A percentile compares a stretch with the other conserved stretches of the same genome.
phyloP scores from a whole-genome alignment of 2,888 invertebrate species.

The Miltochrista miniata region DNA sequence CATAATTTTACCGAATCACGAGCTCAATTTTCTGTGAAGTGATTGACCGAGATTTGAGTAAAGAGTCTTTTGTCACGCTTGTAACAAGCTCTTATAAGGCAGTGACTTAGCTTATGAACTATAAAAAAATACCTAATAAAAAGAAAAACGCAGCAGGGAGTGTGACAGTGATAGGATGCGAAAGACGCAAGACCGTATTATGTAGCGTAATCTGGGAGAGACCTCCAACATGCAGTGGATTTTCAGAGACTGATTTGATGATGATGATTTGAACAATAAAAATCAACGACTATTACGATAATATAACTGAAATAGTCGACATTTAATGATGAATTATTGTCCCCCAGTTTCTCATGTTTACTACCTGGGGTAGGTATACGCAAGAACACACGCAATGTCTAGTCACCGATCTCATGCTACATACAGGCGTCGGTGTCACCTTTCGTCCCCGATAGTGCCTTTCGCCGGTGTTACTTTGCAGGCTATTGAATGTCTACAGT shows the following conservation, averaged over 20 bases:
- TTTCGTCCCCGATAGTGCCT: slow-evolving; percentile 75
- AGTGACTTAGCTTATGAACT: too few relatives aligned
- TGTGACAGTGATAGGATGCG: too few relatives aligned
- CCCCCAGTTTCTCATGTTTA: background rate
- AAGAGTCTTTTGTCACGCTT: slow-evolving; percentile 4
- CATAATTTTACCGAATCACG: background rate
- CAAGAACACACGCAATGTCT: slow-evolving; percentile 38
- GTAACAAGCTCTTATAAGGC: slow-evolving; percentile 1
- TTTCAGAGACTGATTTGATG: too few relatives aligned
- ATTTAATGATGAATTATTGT: background rate
- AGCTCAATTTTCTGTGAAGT: background rate
- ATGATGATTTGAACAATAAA: slow-evolving; percentile 7
- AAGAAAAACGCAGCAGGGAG: too few relatives aligned
- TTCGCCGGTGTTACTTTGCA: slow-evolving; percentile 75
- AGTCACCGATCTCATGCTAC: slow-evolving; percentile 61
- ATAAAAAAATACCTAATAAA: too few relatives aligned
- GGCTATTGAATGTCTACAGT: slow-evolving; percentile 77
- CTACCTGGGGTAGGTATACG: slow-evolving; percentile 1
- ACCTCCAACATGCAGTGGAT: too few relatives aligned
- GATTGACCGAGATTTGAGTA: background rate
- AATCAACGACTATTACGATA: slow-evolving; percentile 1
- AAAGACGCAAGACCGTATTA: too few relatives aligned
- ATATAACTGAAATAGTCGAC: slow-evolving; percentile 6
- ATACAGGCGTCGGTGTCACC: slow-evolving; percentile 74
- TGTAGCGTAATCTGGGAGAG: too few relatives aligned